Conservation (phyloP, 2,797 vertebrate genomes). For the Sandelia bainsii region DNA sequence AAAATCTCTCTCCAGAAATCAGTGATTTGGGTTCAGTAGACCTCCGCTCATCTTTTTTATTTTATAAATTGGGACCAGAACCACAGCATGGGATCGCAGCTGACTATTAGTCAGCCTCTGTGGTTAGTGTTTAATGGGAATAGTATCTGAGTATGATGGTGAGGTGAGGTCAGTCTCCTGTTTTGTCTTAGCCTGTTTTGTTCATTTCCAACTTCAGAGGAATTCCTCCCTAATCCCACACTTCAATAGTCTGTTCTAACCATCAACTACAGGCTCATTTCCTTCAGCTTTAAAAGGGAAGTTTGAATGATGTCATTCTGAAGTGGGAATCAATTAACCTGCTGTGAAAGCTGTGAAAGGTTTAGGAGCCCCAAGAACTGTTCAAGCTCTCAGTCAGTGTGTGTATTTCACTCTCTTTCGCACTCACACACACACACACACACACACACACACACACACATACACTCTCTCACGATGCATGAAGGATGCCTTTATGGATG, state of each 20-base stretch:
- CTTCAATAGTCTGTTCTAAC: conserved; percentile 46
- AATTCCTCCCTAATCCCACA: conserved; percentile 32
- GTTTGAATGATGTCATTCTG: conserved; percentile 65
- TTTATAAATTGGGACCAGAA: conserved; percentile 16
- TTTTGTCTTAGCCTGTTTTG: conserved; percentile 32
- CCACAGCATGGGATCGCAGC: conserved; percentile 3
- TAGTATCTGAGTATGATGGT: conserved; percentile 28
- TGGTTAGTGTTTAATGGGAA: conserved; percentile 30
- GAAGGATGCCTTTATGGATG: conserved; percentile 45
- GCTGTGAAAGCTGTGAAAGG: conserved; percentile 55
- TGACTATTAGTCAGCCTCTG: conserved; percentile 10
- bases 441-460: too few relatives aligned
- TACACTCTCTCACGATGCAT: conserved; percentile 6
- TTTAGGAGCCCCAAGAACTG: conserved; percentile 34
- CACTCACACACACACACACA: not conserved
- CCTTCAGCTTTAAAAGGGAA: conserved; percentile 38
- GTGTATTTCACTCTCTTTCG: not conserved
- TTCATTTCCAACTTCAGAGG: conserved; percentile 56
- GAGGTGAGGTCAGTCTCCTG: conserved; percentile 44
- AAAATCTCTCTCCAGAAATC: not conserved
- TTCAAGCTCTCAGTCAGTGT: conserved; percentile 16
- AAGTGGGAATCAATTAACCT: conserved; percentile 71
- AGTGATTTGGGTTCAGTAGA: not conserved
- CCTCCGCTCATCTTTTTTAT: not conserved
- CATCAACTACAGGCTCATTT: conserved; percentile 50